Evolutionary conservation across 2,797 vertebrate genomes (phyloP), one percentile per base, ranked within the genome.

Genomic region (Cossypha polioptera): DNA sequence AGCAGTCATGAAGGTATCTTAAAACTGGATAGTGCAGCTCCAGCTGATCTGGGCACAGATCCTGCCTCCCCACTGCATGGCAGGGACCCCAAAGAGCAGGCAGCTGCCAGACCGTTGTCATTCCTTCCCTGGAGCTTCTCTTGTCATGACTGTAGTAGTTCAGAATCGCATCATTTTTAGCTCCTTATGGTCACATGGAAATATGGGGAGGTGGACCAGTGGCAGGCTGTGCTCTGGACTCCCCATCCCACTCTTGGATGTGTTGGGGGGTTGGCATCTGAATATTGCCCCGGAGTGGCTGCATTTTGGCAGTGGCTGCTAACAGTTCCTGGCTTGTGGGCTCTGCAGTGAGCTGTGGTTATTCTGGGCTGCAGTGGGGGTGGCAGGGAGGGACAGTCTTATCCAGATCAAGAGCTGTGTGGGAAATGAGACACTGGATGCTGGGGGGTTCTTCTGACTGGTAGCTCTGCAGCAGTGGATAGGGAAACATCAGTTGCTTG

Each of bases 361-460:
- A 50, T 94, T 76, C 26, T 85, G 76, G 53, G 77, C 67, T 87
- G 47, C 47, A 42, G 59, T 4, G 7, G 61, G 45, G 48, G 36
- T 10, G 17, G 80, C 42, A 48, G 63, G 83, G 40, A 82, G 45
- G 40, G 29, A 59, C 31, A 8, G 55, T 67, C 25, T 73, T 4
- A 3, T 0, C 18, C 40, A n/a, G 42, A 35, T 43, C 0, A 0
- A 61, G 62, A 65, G n/a, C 11, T 55, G 24, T 20, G 42, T 73
- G 43, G 51, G 54, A 63, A n/a, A n/a, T 36, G 13, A 35, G 36
- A 71, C 16, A 40, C 22, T 28, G 43, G 53, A 54, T 35, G 19
- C 2, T 4, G 5, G 9, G 18, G 6, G 28, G 1, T 61, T 85
- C 13, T 47, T 28, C 35, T 63, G 57, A 12, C 43, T 33, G 5